Evolutionary conservation across 2,888 invertebrate genomes (phyloP).

Genomic region (Hybos culiciformis): DNA sequence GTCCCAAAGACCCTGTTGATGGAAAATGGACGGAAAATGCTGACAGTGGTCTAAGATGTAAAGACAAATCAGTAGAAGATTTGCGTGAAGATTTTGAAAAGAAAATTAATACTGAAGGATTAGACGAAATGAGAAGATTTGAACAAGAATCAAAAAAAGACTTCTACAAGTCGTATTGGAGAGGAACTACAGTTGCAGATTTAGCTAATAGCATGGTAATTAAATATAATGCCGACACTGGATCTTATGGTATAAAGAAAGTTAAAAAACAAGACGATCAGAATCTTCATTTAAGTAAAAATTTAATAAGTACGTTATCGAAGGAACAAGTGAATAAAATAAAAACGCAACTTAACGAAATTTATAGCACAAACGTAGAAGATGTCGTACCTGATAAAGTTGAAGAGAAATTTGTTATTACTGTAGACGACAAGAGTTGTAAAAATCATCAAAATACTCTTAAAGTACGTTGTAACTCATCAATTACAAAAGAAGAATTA

Average conservation of each 20-base stretch:
- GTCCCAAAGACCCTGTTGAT: slow-evolving; percentile 57
- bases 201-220: slow-evolving; percentile 57
- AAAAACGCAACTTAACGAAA: slow-evolving; percentile 66
- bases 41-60: slow-evolving; percentile 63
- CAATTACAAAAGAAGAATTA: slow-evolving; percentile 37
- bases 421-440: slow-evolving; percentile 37
- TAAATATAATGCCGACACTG: slow-evolving; percentile 40
- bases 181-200: slow-evolving; percentile 70
- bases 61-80: slow-evolving; percentile 80
- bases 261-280: slow-evolving; percentile 20
- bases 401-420: slow-evolving; percentile 44
- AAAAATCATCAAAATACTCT: slow-evolving; percentile 31
- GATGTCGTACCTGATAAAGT: slow-evolving; percentile 25
- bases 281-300: slow-evolving; percentile 53
- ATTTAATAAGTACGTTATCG: slow-evolving; percentile 71
- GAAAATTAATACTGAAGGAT: slow-evolving; percentile 40
- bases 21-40: slow-evolving; percentile 62
- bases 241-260: slow-evolving; percentile 27
- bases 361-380: slow-evolving; percentile 47
- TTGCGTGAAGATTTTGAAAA: slow-evolving; percentile 63
- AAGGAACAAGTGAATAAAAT: slow-evolving; percentile 69
- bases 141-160: slow-evolving; percentile 44
- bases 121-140: slow-evolving; percentile 35
- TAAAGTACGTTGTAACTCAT: slow-evolving; percentile 46
- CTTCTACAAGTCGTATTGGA: slow-evolving; percentile 67